Evolutionary conservation across 2,797 vertebrate genomes (phyloP), one percentile per base, ranked within the genome.

Genomic region (Poecilia wingei): DNA sequence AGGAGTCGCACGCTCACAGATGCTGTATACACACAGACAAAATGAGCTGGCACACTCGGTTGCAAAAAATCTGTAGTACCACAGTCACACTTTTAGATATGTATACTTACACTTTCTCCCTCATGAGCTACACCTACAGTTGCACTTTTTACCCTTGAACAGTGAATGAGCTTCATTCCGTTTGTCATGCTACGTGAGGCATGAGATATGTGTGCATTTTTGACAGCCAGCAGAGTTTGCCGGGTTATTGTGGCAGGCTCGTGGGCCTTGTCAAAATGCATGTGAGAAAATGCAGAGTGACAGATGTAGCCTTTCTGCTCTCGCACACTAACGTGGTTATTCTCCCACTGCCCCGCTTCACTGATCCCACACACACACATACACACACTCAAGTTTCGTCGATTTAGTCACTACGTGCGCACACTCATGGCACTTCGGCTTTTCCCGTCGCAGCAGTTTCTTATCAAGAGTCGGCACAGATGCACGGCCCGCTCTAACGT

Each of bases 301-400:
- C 96, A 97, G 95, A 97, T 96, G 96, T 92, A 94, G 93, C 88
- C 95, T 93, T 95, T 97, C 95, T 94, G 92, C 93, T 95, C 87
- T 87, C 93, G 82, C 92, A 95, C 93, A 91, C 93, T 96, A 93
- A 96, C 95, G 94, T 95, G 94, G 94, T 95, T 96, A 94, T 90
- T 80, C 92, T 95, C 95, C 88, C 85, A 90, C 94, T 91, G 93
- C 93, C 87, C 25, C 39, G 89, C 84, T 92, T 91, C 92, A 91
- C 36, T 83, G 86, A 88, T 90, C 91, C 36, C 46, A 2, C 77
- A 41, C 77, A 41, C 72, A 59, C 64, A 64, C 8, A 53, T 49
- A 53, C 47, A 36, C 79, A 73, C 79, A 72, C 76, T 51, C 25
- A 66, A 75, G 72, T 81, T 82, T 47, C 61, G 46, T 61, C 3